Evolutionary conservation across 2,797 vertebrate genomes (phyloP).

Genomic region (Lacerta agilis): DNA sequence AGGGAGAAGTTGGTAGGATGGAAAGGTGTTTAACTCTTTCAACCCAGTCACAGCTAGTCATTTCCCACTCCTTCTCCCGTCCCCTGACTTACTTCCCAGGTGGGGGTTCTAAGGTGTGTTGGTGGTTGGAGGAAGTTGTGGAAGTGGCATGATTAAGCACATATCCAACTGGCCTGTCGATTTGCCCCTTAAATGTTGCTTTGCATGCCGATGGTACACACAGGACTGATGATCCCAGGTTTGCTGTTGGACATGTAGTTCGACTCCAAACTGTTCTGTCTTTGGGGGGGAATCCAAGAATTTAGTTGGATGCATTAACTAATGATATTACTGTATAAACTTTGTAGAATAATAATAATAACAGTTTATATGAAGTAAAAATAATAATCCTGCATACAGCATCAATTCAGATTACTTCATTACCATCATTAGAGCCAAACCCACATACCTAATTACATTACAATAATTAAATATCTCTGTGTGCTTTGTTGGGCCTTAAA

Average conservation of each 20-base stretch:
- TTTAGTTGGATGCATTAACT: background rate
- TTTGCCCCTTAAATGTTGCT: background rate
- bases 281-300: background rate
- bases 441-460: constrained; percentile 26
- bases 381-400: background rate
- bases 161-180: background rate
- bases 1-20: background rate
- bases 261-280: background rate
- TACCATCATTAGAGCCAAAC: constrained; percentile 9
- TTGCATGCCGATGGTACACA: background rate
- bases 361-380: background rate
- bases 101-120: background rate
- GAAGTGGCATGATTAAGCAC: background rate
- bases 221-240: background rate
- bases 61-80: background rate
- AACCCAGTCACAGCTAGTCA: background rate
- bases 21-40: background rate
- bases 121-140: background rate
- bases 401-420: constrained; percentile 11
- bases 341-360: background rate
- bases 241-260: background rate
- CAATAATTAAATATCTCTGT: constrained; percentile 35
- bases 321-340: background rate
- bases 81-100: background rate
- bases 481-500: constrained; percentile 15